These are phyloP conservation scores for Rhyzopertha dominica DNA, from an alignment of 1,140 invertebrate species.

Conservation along the genomic window DNA sequence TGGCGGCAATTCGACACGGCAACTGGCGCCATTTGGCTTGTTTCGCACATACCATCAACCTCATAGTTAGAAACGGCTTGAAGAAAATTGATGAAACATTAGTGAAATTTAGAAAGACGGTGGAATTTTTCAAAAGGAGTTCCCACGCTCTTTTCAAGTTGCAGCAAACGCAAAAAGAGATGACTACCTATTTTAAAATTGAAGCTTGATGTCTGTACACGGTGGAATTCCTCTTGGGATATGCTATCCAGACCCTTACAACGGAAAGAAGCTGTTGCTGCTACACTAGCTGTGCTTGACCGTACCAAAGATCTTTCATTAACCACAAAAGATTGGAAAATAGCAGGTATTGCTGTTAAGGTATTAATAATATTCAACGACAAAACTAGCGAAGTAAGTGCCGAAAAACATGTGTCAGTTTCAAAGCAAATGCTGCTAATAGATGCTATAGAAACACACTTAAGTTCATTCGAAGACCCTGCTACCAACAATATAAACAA, in stretches of 20 bases:
- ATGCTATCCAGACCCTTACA: conserved; percentile 24
- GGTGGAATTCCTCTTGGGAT: conserved; percentile 27
- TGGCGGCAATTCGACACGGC: conserved; percentile 23
- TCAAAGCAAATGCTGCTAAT: conserved; percentile 25
- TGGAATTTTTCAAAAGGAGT: conserved; percentile 26
- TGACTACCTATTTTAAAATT: conserved; percentile 21
- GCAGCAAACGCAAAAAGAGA: conserved; percentile 19
- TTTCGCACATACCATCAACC: conserved; percentile 26
- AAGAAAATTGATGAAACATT: conserved; percentile 9
- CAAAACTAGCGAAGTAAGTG: conserved; percentile 31
- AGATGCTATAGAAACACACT: conserved; percentile 6
- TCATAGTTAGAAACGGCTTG: conserved; percentile 24
- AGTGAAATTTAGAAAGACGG: conserved; percentile 25
- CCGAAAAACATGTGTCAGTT: conserved; percentile 27
- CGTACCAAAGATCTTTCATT: not conserved
- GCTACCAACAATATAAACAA: too few species aligned
- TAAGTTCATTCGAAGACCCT: too few species aligned
- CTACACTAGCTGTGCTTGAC: conserved; percentile 15
- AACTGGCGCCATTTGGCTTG: conserved; percentile 26
- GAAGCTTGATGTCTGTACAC: conserved; percentile 21
- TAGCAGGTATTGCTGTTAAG: not conserved
- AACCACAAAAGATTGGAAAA: conserved; percentile 5
- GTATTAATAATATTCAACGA: conserved; percentile 31
- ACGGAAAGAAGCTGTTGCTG: conserved; percentile 20
- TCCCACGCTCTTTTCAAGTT: conserved; percentile 11